phyloP scores from a whole-genome alignment of 2,113 vertebrate species.

The Chloroceryle aenea region DNA sequence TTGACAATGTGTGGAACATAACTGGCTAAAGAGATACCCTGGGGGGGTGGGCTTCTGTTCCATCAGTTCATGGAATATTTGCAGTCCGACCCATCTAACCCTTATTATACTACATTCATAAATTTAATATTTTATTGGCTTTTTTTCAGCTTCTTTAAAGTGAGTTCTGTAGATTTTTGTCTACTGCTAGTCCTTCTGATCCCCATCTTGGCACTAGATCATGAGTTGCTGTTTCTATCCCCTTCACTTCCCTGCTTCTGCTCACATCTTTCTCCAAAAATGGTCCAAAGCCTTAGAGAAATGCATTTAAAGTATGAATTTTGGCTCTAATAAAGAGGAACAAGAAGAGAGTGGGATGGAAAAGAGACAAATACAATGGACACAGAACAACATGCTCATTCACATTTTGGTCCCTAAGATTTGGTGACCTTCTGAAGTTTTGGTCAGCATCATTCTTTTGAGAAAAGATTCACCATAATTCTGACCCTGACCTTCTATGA shows the following conservation, averaged over 20 bases:
- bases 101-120: no score
- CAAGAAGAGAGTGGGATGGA: not conserved
- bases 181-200: not conserved
- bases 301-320: not conserved
- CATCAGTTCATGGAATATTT: not conserved
- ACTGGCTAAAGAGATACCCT: not conserved
- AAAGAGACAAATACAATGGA: not conserved
- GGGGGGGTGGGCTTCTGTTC: not conserved
- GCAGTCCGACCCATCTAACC: not conserved
- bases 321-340: not conserved
- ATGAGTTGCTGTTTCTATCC: not conserved
- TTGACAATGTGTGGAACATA: not conserved
- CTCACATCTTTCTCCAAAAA: not conserved
- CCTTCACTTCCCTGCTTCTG: not conserved
- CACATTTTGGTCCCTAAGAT: not conserved
- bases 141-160: not conserved
- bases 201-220: not conserved
- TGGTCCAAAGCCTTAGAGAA: not conserved
- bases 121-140: not conserved
- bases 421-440: not conserved
- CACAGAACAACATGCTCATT: not conserved
- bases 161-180: not conserved
- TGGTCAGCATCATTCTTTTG: not conserved
- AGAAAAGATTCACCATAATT: not conserved
- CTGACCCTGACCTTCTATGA: not conserved